Conservation (phyloP, 2,888 invertebrate genomes). For the Harpagoxenus sublaevis region DNA sequence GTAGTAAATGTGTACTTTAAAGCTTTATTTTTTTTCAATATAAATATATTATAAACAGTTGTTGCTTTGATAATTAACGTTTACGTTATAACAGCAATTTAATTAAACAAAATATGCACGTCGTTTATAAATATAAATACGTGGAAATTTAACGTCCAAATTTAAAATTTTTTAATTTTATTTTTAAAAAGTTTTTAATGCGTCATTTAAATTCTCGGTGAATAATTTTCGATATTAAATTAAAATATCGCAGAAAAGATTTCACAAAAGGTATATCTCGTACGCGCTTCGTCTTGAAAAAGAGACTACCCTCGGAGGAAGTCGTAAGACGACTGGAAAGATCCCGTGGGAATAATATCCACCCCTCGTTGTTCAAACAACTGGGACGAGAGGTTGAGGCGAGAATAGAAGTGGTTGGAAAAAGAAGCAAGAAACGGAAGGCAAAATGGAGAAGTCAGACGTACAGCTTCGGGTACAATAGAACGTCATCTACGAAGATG, state of each 20-base stretch:
- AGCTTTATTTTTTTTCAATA: not conserved
- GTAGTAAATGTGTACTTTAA: not conserved
- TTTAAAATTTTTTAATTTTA: not conserved
- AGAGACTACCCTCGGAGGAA: conserved; percentile 19
- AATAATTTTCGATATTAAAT: conserved; percentile 34
- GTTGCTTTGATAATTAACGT: not conserved
- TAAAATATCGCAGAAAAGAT: conserved; percentile 32
- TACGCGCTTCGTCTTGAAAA: conserved; percentile 2
- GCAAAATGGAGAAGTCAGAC: conserved; percentile 42
- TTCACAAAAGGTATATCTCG: conserved; percentile 30
- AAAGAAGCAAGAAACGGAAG: conserved; percentile 35
- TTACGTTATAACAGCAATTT: conserved; percentile 4
- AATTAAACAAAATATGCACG: not conserved
- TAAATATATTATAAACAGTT: not conserved
- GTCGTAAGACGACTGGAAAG: conserved; percentile 50
- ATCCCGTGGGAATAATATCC: conserved; percentile 51
- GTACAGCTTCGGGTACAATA: conserved; percentile 44
- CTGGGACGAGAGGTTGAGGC: conserved; percentile 15
- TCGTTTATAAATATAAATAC: not conserved
- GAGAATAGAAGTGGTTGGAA: conserved; percentile 24
- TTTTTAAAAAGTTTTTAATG: not conserved
- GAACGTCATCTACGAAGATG: conserved; percentile 45
- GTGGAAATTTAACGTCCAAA: not conserved
- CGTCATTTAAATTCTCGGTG: not conserved
- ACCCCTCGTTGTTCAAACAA: conserved; percentile 51